Evolutionary conservation across 1,140 invertebrate species (phyloP), one percentile per base, ranked within the genome.

Genomic region (Sitophilus oryzae): DNA sequence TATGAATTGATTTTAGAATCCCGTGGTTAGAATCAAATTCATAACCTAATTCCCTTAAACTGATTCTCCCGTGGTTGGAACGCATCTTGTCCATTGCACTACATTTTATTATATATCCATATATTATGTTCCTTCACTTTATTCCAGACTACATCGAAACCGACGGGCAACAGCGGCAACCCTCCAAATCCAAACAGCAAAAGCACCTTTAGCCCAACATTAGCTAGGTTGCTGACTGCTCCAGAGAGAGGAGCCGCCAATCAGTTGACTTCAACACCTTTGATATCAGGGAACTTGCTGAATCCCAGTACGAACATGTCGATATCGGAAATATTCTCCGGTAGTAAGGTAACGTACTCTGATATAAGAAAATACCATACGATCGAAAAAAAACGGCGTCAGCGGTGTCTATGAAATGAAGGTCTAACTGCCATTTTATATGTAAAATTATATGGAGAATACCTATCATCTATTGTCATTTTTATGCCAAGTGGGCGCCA

Each of bases 161-260:
- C 4, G 4, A 15, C 42, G 3, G 20, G 5, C 16, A 30, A 71
- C 66, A 65, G n/a, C n/a, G n/a, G n/a, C n/a, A n/a, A n/a, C n/a
- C 45, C 38, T 64, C 71, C 37, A 55, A 70, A 74, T 69, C 22
- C 74, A 71, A 66, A 74, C 66, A 48, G 68, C 67, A 67, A 76
- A 62, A 77, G 79, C 1, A 79, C 79, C 6, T 88, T 86, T 73
- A 87, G 86, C 58, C 85, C 86, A 43, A 89, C 86, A 45, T 76
- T 89, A 68, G 86, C 86, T 40, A 78, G 84, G 71, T 76, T 89
- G 57, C 74, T 89, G 54, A 89, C 86, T 21, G 84, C 85, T 42
- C 80, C 81, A 8, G 80, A 83, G 64, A 72, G 77, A 59, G 70
- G 74, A 65, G 73, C 34, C n/a, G 30, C 23, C 15, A 52, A 43